Evolutionary conservation across 2,797 vertebrate species (phyloP), one percentile per base, ranked within the genome.

Genomic region (Gadopsis marmoratus): DNA sequence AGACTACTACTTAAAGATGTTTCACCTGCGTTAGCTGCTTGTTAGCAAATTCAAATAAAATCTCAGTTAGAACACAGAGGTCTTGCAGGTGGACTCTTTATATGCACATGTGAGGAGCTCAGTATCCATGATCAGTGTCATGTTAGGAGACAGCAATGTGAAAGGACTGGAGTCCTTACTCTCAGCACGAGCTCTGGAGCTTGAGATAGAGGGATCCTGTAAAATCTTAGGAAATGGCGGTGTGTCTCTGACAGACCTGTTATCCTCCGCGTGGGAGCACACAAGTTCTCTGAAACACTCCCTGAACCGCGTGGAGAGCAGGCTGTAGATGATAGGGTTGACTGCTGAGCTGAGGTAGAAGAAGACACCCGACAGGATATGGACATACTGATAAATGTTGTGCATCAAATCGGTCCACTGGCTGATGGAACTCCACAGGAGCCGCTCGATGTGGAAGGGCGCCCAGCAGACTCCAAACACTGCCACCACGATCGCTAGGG

Each of bases 381-480:
- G 96, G 81, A 96, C 93, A 1, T 94, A 95, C 86, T 96, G 94
- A 54, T 95, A 96, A 69, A 95, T 72, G 67, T 85, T 91, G 87
- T 96, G 93, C 95, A 95, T 95, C 90, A 93, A 21, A 74, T 96
- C 95, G 1, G 96, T 96, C 96, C 96, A 96, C 71, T 94, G 93
- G 29, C 90, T 95, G 89, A 96, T 91, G 84, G 94, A 95, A 47
- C 95, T 96, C 95, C 95, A 96, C 85, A 96, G 92, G 65, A 96
- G 88, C 4, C 95, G 92, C 80, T 96, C 95, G 9, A 94, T 93
- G 83, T 96, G 95, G 84, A 96, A 96, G 1, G 96, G 96, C 5
- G 95, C 95, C 96, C 96, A 96, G 88, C 96, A 96, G 79, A 96
- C 84, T 56, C 94, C 95, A 54, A 96, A 96, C 55, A 94, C 95